A percentile compares a stretch with the other conserved stretches of the same genome.
Conservation (phyloP, 2,888 invertebrate species). For the Anorthoa munda region DNA sequence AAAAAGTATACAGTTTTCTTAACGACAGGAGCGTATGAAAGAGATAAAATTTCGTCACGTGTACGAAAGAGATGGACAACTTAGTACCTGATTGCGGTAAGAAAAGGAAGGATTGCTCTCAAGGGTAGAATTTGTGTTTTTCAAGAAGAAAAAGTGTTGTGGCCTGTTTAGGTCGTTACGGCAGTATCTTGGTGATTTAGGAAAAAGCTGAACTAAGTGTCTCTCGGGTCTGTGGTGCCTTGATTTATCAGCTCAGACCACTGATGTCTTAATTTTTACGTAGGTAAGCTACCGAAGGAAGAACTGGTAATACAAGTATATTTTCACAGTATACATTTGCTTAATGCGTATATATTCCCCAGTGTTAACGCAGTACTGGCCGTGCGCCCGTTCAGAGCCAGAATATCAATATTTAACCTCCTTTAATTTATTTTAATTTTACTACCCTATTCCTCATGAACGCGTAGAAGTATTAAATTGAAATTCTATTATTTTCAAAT, state of each 20-base stretch:
- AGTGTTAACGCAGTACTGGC: too few relatives aligned
- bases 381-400: too few relatives aligned
- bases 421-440: too few relatives aligned
- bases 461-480: too few relatives aligned
- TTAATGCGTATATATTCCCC: too few relatives aligned
- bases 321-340: too few relatives aligned
- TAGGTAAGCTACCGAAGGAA: too few relatives aligned
- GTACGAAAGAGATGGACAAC: constrained; percentile 5
- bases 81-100: neutral
- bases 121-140: neutral
- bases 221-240: neutral
- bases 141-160: neutral
- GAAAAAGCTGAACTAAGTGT: neutral
- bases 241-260: neutral
- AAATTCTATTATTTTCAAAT: too few relatives aligned
- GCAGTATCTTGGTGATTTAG: neutral
- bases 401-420: too few relatives aligned
- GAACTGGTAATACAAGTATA: too few relatives aligned
- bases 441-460: too few relatives aligned
- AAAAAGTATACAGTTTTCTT: constrained; percentile 25
- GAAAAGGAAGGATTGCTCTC: neutral
- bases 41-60: neutral
- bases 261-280: neutral
- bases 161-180: too few relatives aligned
- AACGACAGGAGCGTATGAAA: constrained; percentile 1